A percentile compares a stretch with the other conserved stretches of the same genome.
These are phyloP conservation scores for Philereme transversata DNA, from an alignment of 2,888 invertebrate species.

Conservation along the genomic window DNA sequence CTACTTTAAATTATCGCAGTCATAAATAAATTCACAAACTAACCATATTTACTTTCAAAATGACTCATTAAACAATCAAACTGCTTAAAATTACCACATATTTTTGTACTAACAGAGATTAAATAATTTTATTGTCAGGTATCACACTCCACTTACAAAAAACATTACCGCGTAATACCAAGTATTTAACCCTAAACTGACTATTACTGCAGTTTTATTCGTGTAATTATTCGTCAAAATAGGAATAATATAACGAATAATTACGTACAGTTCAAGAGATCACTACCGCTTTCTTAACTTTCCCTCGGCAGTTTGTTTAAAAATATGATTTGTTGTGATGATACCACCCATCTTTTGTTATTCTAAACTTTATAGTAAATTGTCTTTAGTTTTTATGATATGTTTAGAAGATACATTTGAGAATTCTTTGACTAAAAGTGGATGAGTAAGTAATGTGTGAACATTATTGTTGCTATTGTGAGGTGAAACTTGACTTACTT, in stretches of 20 bases:
- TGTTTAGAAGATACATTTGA: constrained; percentile 12
- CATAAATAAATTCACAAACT: constrained; percentile 3
- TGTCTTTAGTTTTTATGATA: constrained; percentile 5
- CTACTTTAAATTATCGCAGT: background rate
- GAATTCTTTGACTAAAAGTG: constrained; percentile 16
- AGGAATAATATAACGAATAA: constrained; percentile 31
- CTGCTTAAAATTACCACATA: constrained; percentile 3
- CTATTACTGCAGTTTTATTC: constrained; percentile 31
- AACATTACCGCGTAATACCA: constrained; percentile 7
- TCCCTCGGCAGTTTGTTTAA: constrained; percentile 31
- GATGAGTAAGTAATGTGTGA: constrained; percentile 20
- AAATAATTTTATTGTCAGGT: constrained; percentile 8
- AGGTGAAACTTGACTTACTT: constrained; percentile 23
- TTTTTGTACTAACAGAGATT: constrained; percentile 8
- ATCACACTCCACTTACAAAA: constrained; percentile 5
- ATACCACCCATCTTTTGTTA: constrained; percentile 37
- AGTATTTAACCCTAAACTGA: constrained; percentile 20
- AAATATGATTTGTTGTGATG: constrained; percentile 32
- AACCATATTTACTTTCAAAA: constrained; percentile 1
- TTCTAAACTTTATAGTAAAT: constrained; percentile 11
- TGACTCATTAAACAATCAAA: constrained; percentile 9
- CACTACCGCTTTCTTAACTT: constrained; percentile 40
- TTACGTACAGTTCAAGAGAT: constrained; percentile 37
- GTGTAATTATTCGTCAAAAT: constrained; percentile 33
- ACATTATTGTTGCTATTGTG: constrained; percentile 9